A percentile compares a stretch with the other conserved stretches of the same genome.
These are phyloP conservation scores for Andrena hattorfiana DNA, from an alignment of 2,888 invertebrate species.

Conservation along the genomic window DNA sequence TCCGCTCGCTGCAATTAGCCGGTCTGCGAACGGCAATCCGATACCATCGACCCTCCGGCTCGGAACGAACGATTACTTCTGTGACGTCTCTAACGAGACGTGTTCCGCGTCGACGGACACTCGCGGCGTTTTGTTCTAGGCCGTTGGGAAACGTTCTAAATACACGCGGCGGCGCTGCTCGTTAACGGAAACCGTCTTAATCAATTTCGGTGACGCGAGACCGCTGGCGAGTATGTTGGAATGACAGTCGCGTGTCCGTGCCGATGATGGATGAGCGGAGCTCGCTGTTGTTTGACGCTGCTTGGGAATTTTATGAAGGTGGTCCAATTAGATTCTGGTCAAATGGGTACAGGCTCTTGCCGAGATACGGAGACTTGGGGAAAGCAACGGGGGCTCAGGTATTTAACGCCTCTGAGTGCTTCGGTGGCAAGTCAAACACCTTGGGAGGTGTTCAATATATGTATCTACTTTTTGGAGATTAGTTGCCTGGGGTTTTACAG, in stretches of 20 bases:
- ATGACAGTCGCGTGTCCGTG: neutral
- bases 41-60: conserved; percentile 42
- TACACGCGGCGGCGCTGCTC: neutral
- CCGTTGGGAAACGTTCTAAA: conserved; percentile 21
- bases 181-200: conserved; percentile 35
- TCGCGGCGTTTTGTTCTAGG: neutral
- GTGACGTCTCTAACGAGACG: conserved; percentile 49
- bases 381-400: no score
- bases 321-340: no score
- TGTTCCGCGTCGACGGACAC: conserved; percentile 24
- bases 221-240: neutral
- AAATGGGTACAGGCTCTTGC: no score
- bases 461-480: no score
- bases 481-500: no score
- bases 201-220: conserved; percentile 23
- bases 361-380: no score
- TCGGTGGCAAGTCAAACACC: no score
- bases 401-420: no score
- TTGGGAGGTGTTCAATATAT: no score
- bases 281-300: neutral
- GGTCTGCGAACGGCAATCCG: conserved; percentile 28
- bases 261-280: neutral
- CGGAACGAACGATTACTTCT: conserved; percentile 37
- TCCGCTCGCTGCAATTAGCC: conserved; percentile 58
- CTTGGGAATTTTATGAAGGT: no score